Base-by-base conservation (phyloP, 2,797 vertebrate genomes). In the Pseudochaenichthys georgianus region DNA sequence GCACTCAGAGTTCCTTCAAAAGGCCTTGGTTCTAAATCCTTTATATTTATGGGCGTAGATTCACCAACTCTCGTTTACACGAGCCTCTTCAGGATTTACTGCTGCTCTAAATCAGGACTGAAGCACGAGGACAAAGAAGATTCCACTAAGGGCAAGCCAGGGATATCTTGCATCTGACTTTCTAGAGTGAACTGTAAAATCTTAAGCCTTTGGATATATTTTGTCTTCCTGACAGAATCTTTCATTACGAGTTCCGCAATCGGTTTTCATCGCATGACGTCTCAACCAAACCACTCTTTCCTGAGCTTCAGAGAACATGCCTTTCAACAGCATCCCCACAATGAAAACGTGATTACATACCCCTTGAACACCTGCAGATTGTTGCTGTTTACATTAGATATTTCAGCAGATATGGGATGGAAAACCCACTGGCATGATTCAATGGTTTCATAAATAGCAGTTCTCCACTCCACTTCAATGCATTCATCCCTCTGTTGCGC, bases 121-220 rank as follows among this genome's bases (percentile, higher is more conserved):
- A 91, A 91, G 86, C 78, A 86, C 79, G 93, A 94, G 92, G 92
- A 94, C 92, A 94, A 92, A 91, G 91, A 41, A n/a, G 72, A 90
- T 86, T 83, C 71, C 70, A 70, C 85, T 81, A 79, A 90, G 90
- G 87, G 81, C 81, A 85, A 80, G 75, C 80, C 34, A 78, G 66
- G 73, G 76, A 87, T 81, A 87, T 88, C 78, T 84, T 73, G 67
- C 79, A 84, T 82, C 71, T 65, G 59, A 69, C 77, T 81, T 81
- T 81, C 73, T 34, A 81, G 70, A 71, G 48, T 68, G 46, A 83
- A 83, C 78, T 73, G 75, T 70, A 68, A 87, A 87, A 84, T 84
- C 77, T 73, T 70, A 64, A 78, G 77, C 75, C 70, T 80, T 64
- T 17, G 41, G 74, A 75, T 80, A 64, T 66, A 81, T 87, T 81